Conservation (phyloP, 2,113 vertebrate species). For the Oreocharis arfaki region DNA sequence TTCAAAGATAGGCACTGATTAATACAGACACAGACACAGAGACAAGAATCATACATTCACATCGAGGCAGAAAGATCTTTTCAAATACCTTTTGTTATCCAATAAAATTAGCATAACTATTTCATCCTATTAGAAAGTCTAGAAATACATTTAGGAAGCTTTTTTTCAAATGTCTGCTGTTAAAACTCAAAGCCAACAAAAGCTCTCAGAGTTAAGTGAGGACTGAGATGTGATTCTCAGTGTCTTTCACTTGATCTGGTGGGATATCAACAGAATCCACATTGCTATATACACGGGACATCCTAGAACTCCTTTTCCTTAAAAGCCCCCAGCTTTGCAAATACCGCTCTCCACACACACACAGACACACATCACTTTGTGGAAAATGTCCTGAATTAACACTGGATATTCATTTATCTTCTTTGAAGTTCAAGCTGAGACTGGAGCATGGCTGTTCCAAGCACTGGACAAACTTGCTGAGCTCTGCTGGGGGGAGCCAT, state of each 20-base stretch:
- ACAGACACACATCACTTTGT: background rate
- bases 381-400: background rate
- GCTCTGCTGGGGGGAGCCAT: background rate
- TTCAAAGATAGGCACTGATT: background rate
- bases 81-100: background rate
- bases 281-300: background rate
- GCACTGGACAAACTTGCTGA: background rate
- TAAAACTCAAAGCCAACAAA: background rate
- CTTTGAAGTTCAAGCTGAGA: background rate
- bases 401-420: background rate
- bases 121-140: background rate
- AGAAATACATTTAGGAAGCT: background rate
- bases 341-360: background rate
- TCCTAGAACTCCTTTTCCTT: background rate
- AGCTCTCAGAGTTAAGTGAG: background rate
- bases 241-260: background rate
- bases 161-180: background rate
- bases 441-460: background rate
- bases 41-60: background rate
- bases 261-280: background rate
- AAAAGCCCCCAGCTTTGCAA: background rate
- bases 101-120: background rate
- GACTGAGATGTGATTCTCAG: background rate
- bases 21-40: background rate
- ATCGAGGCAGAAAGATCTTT: background rate